Evolutionary conservation across 2,888 invertebrate genomes (phyloP).

Genomic region (Xestia c-nigrum): DNA sequence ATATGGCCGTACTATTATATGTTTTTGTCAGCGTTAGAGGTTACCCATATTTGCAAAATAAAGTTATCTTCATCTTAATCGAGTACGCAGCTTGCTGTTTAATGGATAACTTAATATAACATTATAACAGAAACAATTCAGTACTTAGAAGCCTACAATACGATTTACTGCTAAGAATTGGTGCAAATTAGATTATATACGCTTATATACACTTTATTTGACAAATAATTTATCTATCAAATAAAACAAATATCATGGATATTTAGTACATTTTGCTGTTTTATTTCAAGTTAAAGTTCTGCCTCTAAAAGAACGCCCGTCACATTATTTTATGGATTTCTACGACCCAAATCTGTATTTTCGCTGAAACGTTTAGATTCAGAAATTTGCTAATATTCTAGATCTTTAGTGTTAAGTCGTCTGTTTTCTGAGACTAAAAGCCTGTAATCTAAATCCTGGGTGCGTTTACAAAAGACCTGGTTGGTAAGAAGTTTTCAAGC

Average conservation of each 20-base stretch:
- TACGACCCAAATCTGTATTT: background rate
- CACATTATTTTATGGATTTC: background rate
- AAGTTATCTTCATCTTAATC: no score
- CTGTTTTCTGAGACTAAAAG: background rate
- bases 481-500: conserved; percentile 5
- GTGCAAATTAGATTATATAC: background rate
- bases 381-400: background rate
- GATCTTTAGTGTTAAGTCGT: background rate
- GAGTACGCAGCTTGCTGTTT: no score
- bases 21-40: no score
- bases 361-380: background rate
- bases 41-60: no score
- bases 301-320: background rate
- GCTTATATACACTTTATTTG: no score
- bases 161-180: background rate
- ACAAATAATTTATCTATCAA: background rate
- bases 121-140: no score
- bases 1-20: no score
- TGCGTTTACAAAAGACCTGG: background rate
- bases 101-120: no score
- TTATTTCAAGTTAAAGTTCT: background rate
- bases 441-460: background rate
- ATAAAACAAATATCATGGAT: background rate
- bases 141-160: no score
- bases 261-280: background rate